These are phyloP conservation scores for Lindbergichthys nudifrons DNA, from an alignment of 2,797 vertebrate genomes.

Conservation along the genomic window DNA sequence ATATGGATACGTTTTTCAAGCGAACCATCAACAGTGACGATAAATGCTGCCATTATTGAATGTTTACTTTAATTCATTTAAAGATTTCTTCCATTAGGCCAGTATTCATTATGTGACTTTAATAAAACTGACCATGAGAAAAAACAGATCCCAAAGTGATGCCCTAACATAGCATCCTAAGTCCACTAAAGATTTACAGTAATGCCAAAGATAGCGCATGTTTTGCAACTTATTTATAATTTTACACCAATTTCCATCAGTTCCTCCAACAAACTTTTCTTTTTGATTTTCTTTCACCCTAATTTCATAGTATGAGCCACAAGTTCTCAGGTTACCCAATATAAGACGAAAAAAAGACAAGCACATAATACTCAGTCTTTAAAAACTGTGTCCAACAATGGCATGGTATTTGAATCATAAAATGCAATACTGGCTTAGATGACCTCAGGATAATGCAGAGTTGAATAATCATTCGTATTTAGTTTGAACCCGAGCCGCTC, in stretches of 20 bases:
- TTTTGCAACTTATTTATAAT: too few relatives aligned
- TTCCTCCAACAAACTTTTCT: too few relatives aligned
- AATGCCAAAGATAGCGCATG: too few relatives aligned
- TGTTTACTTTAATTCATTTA: neutral
- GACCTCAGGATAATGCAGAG: neutral
- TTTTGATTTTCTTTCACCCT: too few relatives aligned
- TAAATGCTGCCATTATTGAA: neutral
- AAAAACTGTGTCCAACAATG: neutral
- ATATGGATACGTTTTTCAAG: neutral
- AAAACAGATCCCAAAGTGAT: neutral
- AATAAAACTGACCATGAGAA: neutral
- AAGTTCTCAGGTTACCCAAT: too few relatives aligned
- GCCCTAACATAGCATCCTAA: too few relatives aligned
- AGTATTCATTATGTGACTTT: neutral
- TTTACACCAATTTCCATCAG: too few relatives aligned
- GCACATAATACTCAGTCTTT: neutral
- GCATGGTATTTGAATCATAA: neutral
- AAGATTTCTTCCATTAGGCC: neutral
- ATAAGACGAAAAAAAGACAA: too few relatives aligned
- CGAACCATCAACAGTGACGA: neutral
- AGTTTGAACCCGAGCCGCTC: conserved; percentile 18
- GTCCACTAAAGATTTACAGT: too few relatives aligned
- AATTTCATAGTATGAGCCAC: too few relatives aligned
- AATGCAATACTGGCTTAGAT: neutral
- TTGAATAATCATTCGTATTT: conserved; percentile 33